Conservation (phyloP, 2,888 invertebrate genomes). For the Himalopsyche anomala region DNA sequence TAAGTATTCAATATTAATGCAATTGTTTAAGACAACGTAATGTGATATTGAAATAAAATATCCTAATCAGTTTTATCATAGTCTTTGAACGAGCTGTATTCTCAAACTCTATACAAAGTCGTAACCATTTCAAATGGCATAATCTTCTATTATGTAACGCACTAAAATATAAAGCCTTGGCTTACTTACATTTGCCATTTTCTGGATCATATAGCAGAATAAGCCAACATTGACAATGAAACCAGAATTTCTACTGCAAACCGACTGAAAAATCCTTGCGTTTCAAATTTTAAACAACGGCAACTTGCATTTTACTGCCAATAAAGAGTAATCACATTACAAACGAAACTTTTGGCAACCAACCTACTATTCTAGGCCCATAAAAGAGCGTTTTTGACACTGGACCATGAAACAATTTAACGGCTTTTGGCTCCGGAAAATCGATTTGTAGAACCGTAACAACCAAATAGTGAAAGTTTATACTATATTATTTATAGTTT, state of each 20-base stretch:
- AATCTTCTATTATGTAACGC: neutral
- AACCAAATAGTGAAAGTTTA: too few species aligned
- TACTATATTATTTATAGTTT: too few species aligned
- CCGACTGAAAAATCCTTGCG: neutral
- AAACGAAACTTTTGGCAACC: neutral
- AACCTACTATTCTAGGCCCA: neutral
- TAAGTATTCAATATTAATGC: too few species aligned
- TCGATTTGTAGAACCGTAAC: too few species aligned
- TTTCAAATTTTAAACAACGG: neutral
- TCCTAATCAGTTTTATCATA: too few species aligned
- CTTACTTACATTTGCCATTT: neutral
- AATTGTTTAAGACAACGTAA: too few species aligned
- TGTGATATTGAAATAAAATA: too few species aligned
- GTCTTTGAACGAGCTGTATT: too few species aligned
- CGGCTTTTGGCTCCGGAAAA: too few species aligned
- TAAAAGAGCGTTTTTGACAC: neutral
- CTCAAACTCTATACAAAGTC: neutral
- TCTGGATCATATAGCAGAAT: neutral
- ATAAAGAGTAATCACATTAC: neutral
- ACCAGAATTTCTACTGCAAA: neutral
- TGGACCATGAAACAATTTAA: neutral
- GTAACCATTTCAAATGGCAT: neutral
- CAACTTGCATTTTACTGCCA: neutral
- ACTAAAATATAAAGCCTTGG: neutral
- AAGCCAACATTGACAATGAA: conserved; percentile 19